Percentiles rank a stretch among this genome's conserved stretches.
Conservation (phyloP, 2,797 vertebrate genomes). For the Ctenopoma multispine region DNA sequence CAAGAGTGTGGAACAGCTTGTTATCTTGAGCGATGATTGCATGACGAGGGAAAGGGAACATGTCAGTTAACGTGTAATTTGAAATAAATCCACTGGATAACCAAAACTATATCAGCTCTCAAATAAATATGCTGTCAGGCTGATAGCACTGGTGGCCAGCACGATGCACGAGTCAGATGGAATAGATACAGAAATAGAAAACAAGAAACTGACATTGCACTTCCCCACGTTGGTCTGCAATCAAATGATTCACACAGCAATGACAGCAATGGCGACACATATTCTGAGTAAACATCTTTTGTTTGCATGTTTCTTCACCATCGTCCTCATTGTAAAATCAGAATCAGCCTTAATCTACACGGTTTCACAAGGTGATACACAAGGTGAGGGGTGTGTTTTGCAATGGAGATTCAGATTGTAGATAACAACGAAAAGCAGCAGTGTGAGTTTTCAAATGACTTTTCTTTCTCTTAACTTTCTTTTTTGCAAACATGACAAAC, state of each 20-base stretch:
- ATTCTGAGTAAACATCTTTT: slow-evolving; percentile 6
- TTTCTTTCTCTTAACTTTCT: background rate
- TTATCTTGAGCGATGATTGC: slow-evolving; percentile 59
- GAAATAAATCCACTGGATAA: slow-evolving; percentile 40
- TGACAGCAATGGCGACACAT: background rate
- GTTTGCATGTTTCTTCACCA: background rate
- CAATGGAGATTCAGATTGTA: background rate
- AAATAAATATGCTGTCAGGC: slow-evolving; percentile 45
- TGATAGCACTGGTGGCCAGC: slow-evolving; percentile 5
- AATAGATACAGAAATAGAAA: slow-evolving; percentile 18
- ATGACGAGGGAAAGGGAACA: slow-evolving; percentile 29
- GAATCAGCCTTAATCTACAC: too few relatives aligned
- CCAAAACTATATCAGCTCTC: slow-evolving; percentile 38
- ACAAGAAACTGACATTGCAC: background rate
- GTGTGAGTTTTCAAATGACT: slow-evolving; percentile 7
- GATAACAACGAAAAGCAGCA: background rate
- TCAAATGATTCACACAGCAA: background rate
- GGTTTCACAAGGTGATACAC: too few relatives aligned
- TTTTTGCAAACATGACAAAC: background rate
- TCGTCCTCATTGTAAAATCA: background rate
- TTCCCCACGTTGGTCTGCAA: background rate
- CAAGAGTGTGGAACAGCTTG: slow-evolving; percentile 28
- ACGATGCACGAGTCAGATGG: background rate
- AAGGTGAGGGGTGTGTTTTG: background rate
- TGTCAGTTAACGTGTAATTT: slow-evolving; percentile 52